Percentiles rank a stretch among this genome's conserved stretches.
Evolutionary conservation across 92 coral and sea anemone genomes (phyloP).

Genomic region (Porites cylindrica): DNA sequence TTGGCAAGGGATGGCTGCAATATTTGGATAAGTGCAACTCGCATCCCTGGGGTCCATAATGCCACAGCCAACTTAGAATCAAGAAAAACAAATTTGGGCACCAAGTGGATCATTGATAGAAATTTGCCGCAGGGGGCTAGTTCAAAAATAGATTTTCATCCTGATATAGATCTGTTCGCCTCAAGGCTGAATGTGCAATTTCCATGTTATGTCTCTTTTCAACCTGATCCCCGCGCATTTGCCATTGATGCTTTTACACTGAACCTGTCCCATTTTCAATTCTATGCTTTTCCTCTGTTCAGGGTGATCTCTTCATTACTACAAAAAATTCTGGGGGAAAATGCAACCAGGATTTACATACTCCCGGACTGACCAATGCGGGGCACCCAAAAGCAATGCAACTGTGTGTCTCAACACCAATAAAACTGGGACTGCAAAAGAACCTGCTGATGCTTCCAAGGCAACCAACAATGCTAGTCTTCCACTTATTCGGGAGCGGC

Average conservation of each 20-base stretch:
- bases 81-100: neutral
- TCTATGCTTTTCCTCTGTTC: neutral
- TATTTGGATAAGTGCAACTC: neutral
- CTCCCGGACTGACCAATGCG: neutral
- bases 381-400: neutral
- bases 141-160: neutral
- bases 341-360: neutral
- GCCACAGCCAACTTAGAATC: conserved; percentile 1
- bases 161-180: neutral
- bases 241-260: neutral
- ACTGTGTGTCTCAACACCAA: neutral
- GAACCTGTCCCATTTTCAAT: neutral
- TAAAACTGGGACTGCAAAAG: neutral
- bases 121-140: neutral
- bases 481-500: neutral
- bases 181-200: neutral
- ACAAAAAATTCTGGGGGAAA: neutral
- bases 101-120: neutral
- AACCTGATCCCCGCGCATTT: neutral
- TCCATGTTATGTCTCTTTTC: neutral
- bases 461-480: too few species aligned
- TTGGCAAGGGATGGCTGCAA: conserved; percentile 11
- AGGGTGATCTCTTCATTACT: neutral
- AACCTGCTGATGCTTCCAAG: neutral
- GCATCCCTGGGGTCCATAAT: neutral